A percentile compares a stretch with the other conserved stretches of the same genome.
Conservation (phyloP, 2,888 invertebrate species). For the Trilocha varians region DNA sequence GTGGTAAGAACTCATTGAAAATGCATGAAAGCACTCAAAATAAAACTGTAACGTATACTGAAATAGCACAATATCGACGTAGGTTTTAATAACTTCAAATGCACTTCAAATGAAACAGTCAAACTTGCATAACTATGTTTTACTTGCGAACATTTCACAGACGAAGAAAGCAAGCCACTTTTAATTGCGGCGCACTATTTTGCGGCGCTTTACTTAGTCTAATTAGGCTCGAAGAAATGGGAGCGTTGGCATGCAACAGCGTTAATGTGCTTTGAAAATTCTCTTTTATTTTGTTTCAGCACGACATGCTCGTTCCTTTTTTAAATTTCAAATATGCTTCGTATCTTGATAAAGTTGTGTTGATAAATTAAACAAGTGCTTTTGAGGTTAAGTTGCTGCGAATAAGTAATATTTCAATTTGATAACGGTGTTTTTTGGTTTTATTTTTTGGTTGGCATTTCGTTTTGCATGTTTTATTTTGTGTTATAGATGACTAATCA, state of each 20-base stretch:
- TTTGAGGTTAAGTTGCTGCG: too few relatives aligned
- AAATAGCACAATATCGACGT: too few relatives aligned
- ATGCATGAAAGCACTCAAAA: too few relatives aligned
- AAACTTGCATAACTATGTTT: slow-evolving; percentile 4
- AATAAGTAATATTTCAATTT: too few relatives aligned
- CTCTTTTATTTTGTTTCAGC: slow-evolving; percentile 6
- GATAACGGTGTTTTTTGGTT: too few relatives aligned
- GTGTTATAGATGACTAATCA: too few relatives aligned
- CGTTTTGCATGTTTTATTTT: too few relatives aligned
- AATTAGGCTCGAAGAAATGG: slow-evolving; percentile 37
- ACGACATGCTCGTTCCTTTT: slow-evolving; percentile 1
- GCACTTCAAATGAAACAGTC: not conserved
- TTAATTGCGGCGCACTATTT: slow-evolving; percentile 40
- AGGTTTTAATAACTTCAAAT: not conserved
- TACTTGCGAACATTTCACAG: slow-evolving; percentile 9
- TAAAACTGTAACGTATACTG: too few relatives aligned
- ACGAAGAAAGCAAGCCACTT: slow-evolving; percentile 30
- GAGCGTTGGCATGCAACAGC: slow-evolving; percentile 27
- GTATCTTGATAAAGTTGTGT: not conserved
- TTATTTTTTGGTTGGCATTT: too few relatives aligned
- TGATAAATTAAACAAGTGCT: not conserved
- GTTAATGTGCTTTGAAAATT: slow-evolving; percentile 9
- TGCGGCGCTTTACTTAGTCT: slow-evolving; percentile 36
- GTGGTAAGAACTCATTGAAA: too few relatives aligned
- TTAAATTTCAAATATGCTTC: not conserved